Conservation (phyloP, 2,888 invertebrate species). For the Tipula helvola region DNA sequence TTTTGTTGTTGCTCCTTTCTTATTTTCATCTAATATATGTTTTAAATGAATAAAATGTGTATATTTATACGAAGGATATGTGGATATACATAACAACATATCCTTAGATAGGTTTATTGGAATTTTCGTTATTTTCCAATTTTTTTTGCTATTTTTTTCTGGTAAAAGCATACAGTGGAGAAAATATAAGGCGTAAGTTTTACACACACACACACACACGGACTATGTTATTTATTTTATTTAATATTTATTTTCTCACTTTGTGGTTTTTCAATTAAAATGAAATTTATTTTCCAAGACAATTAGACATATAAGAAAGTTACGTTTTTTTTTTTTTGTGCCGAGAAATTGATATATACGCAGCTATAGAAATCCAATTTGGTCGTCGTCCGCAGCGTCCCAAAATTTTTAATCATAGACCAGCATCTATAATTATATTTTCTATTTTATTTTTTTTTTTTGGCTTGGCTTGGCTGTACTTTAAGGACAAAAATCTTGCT, state of each 20-base stretch:
- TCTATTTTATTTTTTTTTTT: not conserved
- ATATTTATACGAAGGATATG: not conserved
- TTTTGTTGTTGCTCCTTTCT: not conserved
- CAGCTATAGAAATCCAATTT: not conserved
- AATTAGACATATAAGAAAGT: not conserved
- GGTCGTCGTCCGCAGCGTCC: not conserved
- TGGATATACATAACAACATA: not conserved
- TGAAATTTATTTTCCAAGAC: not conserved
- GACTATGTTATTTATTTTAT: not conserved
- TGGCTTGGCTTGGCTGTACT: not conserved
- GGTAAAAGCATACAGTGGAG: not conserved
- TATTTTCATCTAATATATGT: slow-evolving; percentile 4
- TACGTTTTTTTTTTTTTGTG: not conserved
- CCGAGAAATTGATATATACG: not conserved
- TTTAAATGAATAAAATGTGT: not conserved
- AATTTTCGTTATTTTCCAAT: not conserved
- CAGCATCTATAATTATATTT: not conserved
- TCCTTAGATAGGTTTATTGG: not conserved
- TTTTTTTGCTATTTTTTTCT: not conserved
- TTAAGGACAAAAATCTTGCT: not conserved
- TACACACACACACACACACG: not conserved
- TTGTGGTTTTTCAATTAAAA: slow-evolving; percentile 4
- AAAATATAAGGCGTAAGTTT: not conserved
- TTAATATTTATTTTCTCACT: not conserved
- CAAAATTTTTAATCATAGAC: not conserved